Conservation (phyloP, 2,113 vertebrate genomes). For the Trichomycterus rosablanca region DNA sequence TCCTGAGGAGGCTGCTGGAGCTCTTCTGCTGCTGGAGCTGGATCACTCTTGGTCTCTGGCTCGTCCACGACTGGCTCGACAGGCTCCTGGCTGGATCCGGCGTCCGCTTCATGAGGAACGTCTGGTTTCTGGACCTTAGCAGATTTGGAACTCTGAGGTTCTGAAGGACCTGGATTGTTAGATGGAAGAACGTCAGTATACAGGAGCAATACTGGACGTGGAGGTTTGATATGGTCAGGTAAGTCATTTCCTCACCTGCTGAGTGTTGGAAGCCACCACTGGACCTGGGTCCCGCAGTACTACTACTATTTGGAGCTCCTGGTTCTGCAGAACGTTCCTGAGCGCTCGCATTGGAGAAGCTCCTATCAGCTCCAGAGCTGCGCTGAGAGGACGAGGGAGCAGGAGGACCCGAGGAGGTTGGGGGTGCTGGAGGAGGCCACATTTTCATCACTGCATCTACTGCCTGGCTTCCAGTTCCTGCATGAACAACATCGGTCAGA, state of each 20-base stretch:
- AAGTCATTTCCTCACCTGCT: constrained; percentile 49
- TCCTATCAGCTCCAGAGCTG: constrained; percentile 34
- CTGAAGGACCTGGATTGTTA: background rate
- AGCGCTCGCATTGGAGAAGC: background rate
- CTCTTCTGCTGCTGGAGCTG: constrained; percentile 35
- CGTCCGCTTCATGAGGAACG: background rate
- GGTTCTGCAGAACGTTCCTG: constrained; percentile 14
- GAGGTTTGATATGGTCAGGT: background rate
- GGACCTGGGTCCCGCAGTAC: background rate
- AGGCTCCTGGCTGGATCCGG: background rate
- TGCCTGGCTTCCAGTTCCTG: constrained; percentile 36
- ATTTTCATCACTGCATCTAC: constrained; percentile 66
- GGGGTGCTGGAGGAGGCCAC: constrained; percentile 68
- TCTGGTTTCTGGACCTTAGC: background rate
- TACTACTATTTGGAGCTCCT: constrained; percentile 23
- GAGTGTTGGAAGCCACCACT: background rate
- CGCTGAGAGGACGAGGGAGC: constrained; percentile 37
- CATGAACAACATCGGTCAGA: background rate
- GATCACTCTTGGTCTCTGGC: background rate
- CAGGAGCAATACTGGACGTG: no score
- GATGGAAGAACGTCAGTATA: no score
- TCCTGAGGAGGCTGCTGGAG: background rate
- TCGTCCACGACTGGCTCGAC: no score
- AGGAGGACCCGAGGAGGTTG: constrained; percentile 52
- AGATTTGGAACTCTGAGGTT: background rate